Conservation (phyloP, 2,888 invertebrate genomes). For the Epirrhoe alternata region DNA sequence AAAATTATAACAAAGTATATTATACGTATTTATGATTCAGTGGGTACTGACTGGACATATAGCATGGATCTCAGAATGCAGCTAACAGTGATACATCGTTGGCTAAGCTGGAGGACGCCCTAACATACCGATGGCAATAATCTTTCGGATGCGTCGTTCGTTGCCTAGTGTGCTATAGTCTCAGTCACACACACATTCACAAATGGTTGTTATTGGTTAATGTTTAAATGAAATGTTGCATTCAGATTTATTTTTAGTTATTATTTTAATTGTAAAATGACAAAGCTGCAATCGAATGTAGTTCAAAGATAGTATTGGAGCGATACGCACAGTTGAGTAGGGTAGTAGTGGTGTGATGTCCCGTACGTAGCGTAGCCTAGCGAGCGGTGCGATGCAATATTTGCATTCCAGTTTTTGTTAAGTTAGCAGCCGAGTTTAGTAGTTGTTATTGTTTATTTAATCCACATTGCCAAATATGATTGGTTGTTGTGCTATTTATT, state of each 20-base stretch:
- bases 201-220: constrained; percentile 81
- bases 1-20: constrained; percentile 66
- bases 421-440: constrained; percentile 77
- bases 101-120: constrained; percentile 56
- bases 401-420: constrained; percentile 83
- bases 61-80: constrained; percentile 85
- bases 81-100: constrained; percentile 69
- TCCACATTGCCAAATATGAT: constrained; percentile 81
- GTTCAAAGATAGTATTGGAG: constrained; percentile 79
- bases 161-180: constrained; percentile 75
- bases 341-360: constrained; percentile 72
- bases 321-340: constrained; percentile 78
- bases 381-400: constrained; percentile 80
- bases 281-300: constrained; percentile 80
- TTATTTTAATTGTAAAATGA: constrained; percentile 64
- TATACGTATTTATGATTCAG: constrained; percentile 76
- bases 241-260: constrained; percentile 79
- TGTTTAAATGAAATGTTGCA: constrained; percentile 77
- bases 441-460: constrained; percentile 75
- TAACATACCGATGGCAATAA: constrained; percentile 45
- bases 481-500: constrained; percentile 84
- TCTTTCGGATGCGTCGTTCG: constrained; percentile 55
- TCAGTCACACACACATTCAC: constrained; percentile 75
- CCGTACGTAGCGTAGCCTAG: constrained; percentile 47
- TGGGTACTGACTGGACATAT: constrained; percentile 80